Conservation (phyloP, 2,113 vertebrate species). For the Sisor rabdophorus region DNA sequence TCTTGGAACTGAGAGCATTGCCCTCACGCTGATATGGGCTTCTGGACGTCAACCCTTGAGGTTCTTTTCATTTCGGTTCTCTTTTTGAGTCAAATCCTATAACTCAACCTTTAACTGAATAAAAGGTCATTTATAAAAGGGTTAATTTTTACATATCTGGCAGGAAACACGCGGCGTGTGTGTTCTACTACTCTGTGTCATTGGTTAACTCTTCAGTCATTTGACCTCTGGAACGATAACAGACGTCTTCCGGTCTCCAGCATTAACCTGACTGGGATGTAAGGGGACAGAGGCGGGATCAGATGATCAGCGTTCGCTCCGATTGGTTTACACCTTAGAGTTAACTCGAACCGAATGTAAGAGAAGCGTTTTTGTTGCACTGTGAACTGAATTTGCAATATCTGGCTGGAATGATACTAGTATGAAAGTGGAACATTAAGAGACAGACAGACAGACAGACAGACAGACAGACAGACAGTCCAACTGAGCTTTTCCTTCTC, state of each 20-base stretch:
- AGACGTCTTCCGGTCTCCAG: not conserved
- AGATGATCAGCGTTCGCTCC: not conserved
- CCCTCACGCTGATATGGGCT: not conserved
- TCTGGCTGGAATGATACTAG: not conserved
- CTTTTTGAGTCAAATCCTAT: not conserved
- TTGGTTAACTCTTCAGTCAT: not conserved
- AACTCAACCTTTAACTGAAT: not conserved
- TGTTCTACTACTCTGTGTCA: not conserved
- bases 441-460: not conserved
- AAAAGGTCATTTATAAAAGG: slow-evolving; percentile 6
- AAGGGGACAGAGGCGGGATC: not conserved
- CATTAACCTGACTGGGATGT: not conserved
- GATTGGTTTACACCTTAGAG: not conserved
- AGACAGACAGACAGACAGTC: not conserved
- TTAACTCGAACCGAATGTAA: not conserved
- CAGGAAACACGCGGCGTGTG: not conserved
- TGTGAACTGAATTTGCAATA: not conserved
- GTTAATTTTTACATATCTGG: not conserved
- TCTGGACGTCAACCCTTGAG: not conserved
- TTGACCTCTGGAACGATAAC: not conserved
- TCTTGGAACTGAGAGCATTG: not conserved
- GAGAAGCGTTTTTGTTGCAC: too few species aligned
- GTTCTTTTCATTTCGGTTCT: not conserved
- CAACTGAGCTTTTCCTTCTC: too few species aligned
- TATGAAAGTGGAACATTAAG: not conserved